Base-by-base conservation (phyloP, 2,797 vertebrate genomes). In the Gouania willdenowi region DNA sequence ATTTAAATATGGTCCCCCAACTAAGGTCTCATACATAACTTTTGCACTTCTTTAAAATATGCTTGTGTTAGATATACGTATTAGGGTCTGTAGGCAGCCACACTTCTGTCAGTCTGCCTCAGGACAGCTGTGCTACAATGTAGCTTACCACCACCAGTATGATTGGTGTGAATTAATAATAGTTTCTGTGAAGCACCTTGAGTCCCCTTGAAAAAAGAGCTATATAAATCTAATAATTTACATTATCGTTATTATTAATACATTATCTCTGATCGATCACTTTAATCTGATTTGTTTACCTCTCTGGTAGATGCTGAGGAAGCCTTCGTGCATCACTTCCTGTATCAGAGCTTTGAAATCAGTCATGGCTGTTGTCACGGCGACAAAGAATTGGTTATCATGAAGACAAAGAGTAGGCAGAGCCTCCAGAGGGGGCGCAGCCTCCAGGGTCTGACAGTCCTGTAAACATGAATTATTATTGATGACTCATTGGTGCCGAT, bases 291-390 rank as follows among this genome's bases (percentile, higher is more conserved):
- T n/a, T n/a, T n/a, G n/a, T 16, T 1, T 39, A 89, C 89, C 84
- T 85, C 39, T 88, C 42, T 89, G 82, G 1, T 86, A 87, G 66
- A 90, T 87, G 69, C 71, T 73, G 45, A 77, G 66, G 48, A 87
- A 88, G 27, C 85, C 86, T 9, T 70, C 83, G 49, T 88, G 83
- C 46, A 80, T 88, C 28, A 89, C 83, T 8, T 91, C 88, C 12
- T 87, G 81, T 15, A 90, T 15, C 8, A 89, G 80, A 4, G 33
- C 66, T 59, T 85, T 88, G 31, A 90, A 87, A 6, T 89, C 86
- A 0, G 71, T 56, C 51, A 90, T 46, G 0, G 85, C 86, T 5
- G 66, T 66, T 69, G 75, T 81, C 46, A 82, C 66, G 0, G 55
- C 50, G 21, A 44, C 48, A n/a, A 89, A 84, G 38, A 68, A 72